Conservation (phyloP, 2,888 invertebrate genomes). For the Strigamia transsilvanica region DNA sequence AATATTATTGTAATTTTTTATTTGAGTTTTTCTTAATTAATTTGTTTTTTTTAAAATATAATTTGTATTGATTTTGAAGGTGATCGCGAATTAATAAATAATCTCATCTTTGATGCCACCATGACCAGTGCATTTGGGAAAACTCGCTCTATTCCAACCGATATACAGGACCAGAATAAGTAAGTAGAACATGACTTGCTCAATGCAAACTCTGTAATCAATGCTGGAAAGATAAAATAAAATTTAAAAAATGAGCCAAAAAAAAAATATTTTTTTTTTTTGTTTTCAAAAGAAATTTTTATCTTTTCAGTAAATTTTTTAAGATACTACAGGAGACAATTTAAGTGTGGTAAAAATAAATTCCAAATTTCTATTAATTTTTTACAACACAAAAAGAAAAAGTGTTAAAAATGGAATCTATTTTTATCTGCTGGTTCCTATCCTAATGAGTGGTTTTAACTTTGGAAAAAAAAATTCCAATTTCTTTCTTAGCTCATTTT, state of each 20-base stretch:
- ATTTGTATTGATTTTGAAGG: constrained; percentile 72
- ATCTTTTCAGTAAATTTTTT: constrained; percentile 28
- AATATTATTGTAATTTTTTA: constrained; percentile 55
- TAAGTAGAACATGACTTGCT: constrained; percentile 28
- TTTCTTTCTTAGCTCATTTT: neutral
- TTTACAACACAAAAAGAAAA: neutral
- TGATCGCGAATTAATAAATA: constrained; percentile 84
- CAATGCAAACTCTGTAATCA: neutral
- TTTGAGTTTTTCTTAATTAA: neutral
- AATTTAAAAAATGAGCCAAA: neutral
- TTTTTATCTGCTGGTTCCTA: constrained; percentile 24
- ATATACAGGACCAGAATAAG: constrained; percentile 43
- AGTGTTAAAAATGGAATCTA: neutral
- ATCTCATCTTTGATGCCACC: constrained; percentile 86
- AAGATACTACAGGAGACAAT: neutral
- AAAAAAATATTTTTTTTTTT: neutral
- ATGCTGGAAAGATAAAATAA: constrained; percentile 35
- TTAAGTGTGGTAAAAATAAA: neutral
- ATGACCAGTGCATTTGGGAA: constrained; percentile 84
- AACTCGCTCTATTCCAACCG: constrained; percentile 44
- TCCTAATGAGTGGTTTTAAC: constrained; percentile 29
- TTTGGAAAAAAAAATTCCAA: neutral
- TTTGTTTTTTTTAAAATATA: neutral
- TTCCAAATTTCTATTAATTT: constrained; percentile 9
- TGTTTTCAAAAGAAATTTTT: constrained; percentile 28